Evolutionary conservation across 2,113 vertebrate genomes (phyloP), one percentile per base, ranked within the genome.

Genomic region (Hoplias malabaricus): DNA sequence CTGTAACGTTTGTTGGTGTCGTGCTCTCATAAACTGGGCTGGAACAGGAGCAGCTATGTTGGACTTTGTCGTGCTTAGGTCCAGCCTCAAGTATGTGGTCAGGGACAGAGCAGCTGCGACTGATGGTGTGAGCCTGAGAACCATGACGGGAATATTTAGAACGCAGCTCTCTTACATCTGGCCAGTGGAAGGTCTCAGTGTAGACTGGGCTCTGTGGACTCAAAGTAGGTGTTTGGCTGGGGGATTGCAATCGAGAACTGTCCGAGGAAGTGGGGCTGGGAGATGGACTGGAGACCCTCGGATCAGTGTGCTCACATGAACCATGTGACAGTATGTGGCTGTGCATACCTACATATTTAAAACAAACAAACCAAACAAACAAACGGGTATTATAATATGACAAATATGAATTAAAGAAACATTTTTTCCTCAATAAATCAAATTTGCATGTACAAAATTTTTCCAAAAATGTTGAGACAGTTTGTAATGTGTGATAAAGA

Each of bases 111-210:
- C 69, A 27, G 75, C 86, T 77, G 36, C 79, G 1, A 76, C 71
- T 72, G n/a, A 84, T n/a, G 50, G 72, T 78, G 4, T 83, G 62
- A 10, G 38, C 48, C 36, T 36, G 75, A 16, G 83, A 42, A 0
- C 21, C 73, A 12, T 69, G 75, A 0, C 57, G 77, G 50, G 87
- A 70, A 46, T 97, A 97, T 76, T 92, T 94, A 71, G 94, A 94
- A 72, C 95, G 88, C 40, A 99, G 92, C 84, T 95, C 93, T 57
- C 90, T 93, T 16, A 99, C 95, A 0, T 97, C 93, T 0, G 97
- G 97, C 97, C 97, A 98, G 63, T 87, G 67, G 78, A 98, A 96
- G 68, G 83, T 87, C 77, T 97, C 95, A 0, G 87, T 27, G 2
- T 87, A 80, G 0, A 89, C 53, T 0, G 96, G 92, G 80, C 92